Evolutionary conservation across 2,797 vertebrate genomes (phyloP).

Genomic region (Peromyscus melanophrys): DNA sequence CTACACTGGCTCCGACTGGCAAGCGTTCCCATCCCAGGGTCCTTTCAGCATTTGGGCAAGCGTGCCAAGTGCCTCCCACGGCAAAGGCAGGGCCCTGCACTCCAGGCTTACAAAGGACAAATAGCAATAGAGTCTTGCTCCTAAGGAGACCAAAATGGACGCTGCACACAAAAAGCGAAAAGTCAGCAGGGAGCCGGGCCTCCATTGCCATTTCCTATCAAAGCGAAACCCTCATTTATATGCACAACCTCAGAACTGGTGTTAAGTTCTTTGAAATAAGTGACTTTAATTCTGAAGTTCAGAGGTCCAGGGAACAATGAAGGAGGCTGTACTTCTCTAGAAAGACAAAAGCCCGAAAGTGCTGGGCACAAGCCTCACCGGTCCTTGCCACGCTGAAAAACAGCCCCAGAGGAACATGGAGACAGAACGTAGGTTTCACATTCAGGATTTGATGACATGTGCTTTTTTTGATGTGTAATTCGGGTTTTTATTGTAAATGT

Average conservation of each 20-base stretch:
- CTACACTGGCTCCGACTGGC: not conserved
- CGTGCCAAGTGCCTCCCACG: fast-evolving
- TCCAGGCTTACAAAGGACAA: not conserved
- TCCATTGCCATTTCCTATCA: not conserved
- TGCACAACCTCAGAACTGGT: not conserved
- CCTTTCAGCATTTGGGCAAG: not conserved
- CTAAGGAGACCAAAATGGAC: not conserved
- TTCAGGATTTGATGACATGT: not conserved
- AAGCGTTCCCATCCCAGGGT: not conserved
- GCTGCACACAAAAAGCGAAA: not conserved
- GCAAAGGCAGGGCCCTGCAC: not conserved
- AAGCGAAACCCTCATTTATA: not conserved
- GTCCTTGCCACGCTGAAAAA: not conserved
- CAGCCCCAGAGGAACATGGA: not conserved
- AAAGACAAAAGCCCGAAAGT: not conserved
- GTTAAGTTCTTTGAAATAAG: not conserved
- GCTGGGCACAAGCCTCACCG: not conserved
- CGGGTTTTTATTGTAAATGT: not conserved
- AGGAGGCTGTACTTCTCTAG: not conserved
- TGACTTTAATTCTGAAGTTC: constrained; percentile 33
- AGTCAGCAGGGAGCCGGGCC: not conserved
- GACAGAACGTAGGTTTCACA: not conserved
- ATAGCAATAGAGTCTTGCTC: not conserved
- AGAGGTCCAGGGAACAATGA: not conserved
- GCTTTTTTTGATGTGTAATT: not conserved